A percentile compares a stretch with the other conserved stretches of the same genome.
These are phyloP conservation scores for Ophion obscuratus DNA, from an alignment of 2,888 invertebrate species.

Conservation along the genomic window DNA sequence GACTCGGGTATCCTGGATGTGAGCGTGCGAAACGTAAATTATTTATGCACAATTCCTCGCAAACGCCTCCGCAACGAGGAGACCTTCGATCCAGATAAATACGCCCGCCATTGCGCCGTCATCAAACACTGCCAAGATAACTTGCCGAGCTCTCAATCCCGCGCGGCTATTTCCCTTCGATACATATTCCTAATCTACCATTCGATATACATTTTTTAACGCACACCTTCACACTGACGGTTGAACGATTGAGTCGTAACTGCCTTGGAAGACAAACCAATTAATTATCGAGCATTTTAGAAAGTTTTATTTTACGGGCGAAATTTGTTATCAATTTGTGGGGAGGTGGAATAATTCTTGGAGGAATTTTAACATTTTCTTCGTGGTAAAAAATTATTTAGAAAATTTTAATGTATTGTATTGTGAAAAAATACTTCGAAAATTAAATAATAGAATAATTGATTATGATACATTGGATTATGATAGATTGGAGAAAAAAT, in stretches of 20 bases:
- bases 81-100: slow-evolving; percentile 58
- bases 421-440: too few relatives aligned
- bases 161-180: background rate
- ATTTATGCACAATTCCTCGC: slow-evolving; percentile 54
- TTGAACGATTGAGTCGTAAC: background rate
- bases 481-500: too few relatives aligned
- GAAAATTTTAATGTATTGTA: too few relatives aligned
- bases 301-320: too few relatives aligned
- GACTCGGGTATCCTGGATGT: slow-evolving; percentile 1
- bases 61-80: slow-evolving; percentile 57
- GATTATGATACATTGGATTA: too few relatives aligned
- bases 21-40: slow-evolving; percentile 56
- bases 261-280: background rate
- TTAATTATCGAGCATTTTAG: too few relatives aligned
- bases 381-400: too few relatives aligned
- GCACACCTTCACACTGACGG: background rate
- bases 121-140: slow-evolving; percentile 36
- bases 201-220: slow-evolving; percentile 27
- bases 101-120: slow-evolving; percentile 17
- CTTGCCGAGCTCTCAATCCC: slow-evolving; percentile 33
- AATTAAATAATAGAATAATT: too few relatives aligned
- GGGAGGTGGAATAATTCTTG: too few relatives aligned
- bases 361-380: too few relatives aligned
- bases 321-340: too few relatives aligned
- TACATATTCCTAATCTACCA: slow-evolving; percentile 4